Conservation (phyloP, 2,888 invertebrate species). For the Sturmia bella region DNA sequence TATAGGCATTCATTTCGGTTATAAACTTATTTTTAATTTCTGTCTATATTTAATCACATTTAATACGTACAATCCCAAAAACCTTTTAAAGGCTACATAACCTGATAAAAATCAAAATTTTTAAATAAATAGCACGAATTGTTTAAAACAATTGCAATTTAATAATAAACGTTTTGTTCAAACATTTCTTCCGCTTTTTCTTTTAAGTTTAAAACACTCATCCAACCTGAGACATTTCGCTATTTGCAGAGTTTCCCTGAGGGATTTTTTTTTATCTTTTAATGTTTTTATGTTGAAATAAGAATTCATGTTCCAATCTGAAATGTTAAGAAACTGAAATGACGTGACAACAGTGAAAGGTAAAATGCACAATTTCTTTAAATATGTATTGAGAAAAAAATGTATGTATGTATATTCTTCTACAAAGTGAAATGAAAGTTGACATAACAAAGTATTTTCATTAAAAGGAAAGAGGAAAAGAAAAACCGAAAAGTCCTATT, state of each 20-base stretch:
- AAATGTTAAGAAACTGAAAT: constrained; percentile 39
- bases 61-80: too few relatives aligned
- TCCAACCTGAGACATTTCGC: constrained; percentile 64
- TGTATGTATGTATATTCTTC: constrained; percentile 3
- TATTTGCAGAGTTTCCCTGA: constrained; percentile 62
- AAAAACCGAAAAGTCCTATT: constrained; percentile 16
- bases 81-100: too few relatives aligned
- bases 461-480: not conserved
- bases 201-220: constrained; percentile 34
- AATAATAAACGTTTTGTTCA: too few relatives aligned
- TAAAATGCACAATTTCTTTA: constrained; percentile 38
- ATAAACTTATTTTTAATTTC: too few relatives aligned
- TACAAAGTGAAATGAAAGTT: constrained; percentile 35
- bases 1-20: too few relatives aligned
- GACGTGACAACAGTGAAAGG: constrained; percentile 64
- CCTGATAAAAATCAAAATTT: too few relatives aligned
- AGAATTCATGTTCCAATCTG: constrained; percentile 1
- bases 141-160: too few relatives aligned
- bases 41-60: too few relatives aligned
- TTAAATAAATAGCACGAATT: too few relatives aligned
- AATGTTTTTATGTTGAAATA: not conserved
- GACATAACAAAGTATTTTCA: constrained; percentile 48
- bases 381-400: not conserved
- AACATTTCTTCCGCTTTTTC: not conserved
- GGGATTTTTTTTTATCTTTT: constrained; percentile 53